Base-by-base conservation (phyloP, 2,113 vertebrate species). In the Scophthalmus maximus region DNA sequence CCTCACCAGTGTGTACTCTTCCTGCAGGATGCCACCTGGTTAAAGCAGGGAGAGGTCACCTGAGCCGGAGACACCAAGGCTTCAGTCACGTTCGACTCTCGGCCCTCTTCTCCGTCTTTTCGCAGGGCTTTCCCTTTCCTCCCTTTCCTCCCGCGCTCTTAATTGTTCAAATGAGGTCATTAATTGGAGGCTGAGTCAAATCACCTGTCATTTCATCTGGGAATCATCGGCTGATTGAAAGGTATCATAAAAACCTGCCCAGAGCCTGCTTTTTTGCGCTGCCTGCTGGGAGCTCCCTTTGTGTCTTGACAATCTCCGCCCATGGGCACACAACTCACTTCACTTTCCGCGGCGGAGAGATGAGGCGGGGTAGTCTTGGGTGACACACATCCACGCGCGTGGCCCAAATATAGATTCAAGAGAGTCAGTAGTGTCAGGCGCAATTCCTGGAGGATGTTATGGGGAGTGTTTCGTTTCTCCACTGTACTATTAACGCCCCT, bases 141-240 rank as follows among this genome's bases (percentile, higher is more conserved):
- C 80, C 57, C 58, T 72, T 71, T 88, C 81, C 83, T 88, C 82
- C 86, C 84, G 87, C 64, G 49, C 84, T 87, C 89, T 90, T 94
- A 92, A 93, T 94, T 94, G 92, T 93, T 93, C 80, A 92, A 93
- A 93, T 87, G 75, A 89, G 90, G 87, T 92, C 90, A 92, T 91
- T 94, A 94, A 94, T 92, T 92, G 86, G 73, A 92, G 91, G 64
- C 78, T 87, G 78, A 90, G 85, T 89, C 86, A 87, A 92, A 93
- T 92, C 90, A 93, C 90, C 91, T 92, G 91, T 90, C 89, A 91
- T 87, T 90, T 91, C 87, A 89, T 72, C 84, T 82, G 92, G 91
- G 90, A 92, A 87, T 91, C 71, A 68, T 56, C 51, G 14, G 27
- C 83, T 90, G 91, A 94, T 91, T 93, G 92, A 93, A 93, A 93